Base-by-base conservation (phyloP, 2,113 vertebrate species). In the Euleptes europaea region DNA sequence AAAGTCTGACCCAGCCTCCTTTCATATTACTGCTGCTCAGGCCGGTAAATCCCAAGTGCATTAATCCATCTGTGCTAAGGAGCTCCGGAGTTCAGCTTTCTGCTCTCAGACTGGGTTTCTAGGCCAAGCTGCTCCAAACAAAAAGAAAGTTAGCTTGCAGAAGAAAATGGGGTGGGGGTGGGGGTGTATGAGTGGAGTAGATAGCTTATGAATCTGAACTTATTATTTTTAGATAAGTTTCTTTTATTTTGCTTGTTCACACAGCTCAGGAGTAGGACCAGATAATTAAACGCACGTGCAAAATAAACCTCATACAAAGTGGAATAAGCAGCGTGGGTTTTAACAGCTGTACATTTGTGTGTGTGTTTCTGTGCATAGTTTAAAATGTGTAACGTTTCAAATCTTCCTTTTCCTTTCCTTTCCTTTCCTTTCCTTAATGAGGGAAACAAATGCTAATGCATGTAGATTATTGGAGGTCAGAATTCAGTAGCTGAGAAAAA, bases 11-110 rank as follows among this genome's bases (percentile, higher is more conserved):
- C 54, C 47, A 82, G 74, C 54, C 77, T 9, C 51, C 38, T 78
- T 80, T 5, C 79, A n/a, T 44, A 38, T 67, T 81, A 71, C 65
- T 72, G 49, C 70, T 72, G 66, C 77, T 80, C 0, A 3, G 71
- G 2, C 1, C 23, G 35, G 84, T n/a, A 81, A 78, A 78, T 91
- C 71, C 72, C 79, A 47, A 23, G 13, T 33, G 65, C 2, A 0
- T 57, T 80, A 66, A 69, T 66, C 49, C 35, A 40, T 88, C 67
- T 73, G 84, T 67, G 49, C 44, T 79, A 21, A 83, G 69, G 63
- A 92, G 67, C 65, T 84, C 13, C 73, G 76, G 83, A 76, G 77
- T 28, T 81, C 78, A 40, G 6, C 75, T 84, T 69, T 84, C 6
- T 28, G 63, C 57, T 38, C 75, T 90, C 83, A 69, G 42, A 31